phyloP scores from a whole-genome alignment of 1,140 invertebrate genomes.

The Drusus annulatus region DNA sequence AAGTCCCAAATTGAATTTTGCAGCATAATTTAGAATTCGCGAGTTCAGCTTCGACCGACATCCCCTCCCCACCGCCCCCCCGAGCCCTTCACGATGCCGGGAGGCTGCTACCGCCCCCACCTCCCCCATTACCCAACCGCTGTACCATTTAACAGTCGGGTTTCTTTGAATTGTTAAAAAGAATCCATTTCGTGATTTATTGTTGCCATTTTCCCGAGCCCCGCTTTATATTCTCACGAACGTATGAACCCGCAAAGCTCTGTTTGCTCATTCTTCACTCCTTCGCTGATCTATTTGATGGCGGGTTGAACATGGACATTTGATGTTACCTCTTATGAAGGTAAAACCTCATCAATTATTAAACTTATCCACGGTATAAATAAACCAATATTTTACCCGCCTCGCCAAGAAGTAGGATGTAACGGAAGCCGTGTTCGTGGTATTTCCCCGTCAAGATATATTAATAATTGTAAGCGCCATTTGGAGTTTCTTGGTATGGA shows the following conservation, averaged over 20 bases:
- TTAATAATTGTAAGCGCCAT: constrained; percentile 17
- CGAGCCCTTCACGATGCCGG: no score
- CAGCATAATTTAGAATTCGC: background rate
- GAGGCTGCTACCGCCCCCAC: background rate
- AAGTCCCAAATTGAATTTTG: no score
- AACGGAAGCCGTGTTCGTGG: background rate
- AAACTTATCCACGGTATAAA: background rate
- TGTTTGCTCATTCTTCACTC: background rate
- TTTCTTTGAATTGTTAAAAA: constrained; percentile 51
- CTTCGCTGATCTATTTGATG: background rate
- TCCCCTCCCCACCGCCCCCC: no score
- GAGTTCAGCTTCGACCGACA: background rate
- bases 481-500: constrained; percentile 8
- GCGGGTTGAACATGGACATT: background rate
- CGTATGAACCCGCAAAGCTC: constrained; percentile 23
- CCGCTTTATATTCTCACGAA: constrained; percentile 31
- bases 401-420: background rate
- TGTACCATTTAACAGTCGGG: constrained; percentile 37
- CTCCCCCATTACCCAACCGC: background rate
- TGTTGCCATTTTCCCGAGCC: constrained; percentile 41
- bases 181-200: constrained; percentile 55
- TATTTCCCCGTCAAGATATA: constrained; percentile 10
- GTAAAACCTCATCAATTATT: background rate
- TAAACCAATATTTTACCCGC: background rate
- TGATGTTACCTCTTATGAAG: background rate